Conservation (phyloP, 2,797 vertebrate genomes). For the Dermochelys coriacea region DNA sequence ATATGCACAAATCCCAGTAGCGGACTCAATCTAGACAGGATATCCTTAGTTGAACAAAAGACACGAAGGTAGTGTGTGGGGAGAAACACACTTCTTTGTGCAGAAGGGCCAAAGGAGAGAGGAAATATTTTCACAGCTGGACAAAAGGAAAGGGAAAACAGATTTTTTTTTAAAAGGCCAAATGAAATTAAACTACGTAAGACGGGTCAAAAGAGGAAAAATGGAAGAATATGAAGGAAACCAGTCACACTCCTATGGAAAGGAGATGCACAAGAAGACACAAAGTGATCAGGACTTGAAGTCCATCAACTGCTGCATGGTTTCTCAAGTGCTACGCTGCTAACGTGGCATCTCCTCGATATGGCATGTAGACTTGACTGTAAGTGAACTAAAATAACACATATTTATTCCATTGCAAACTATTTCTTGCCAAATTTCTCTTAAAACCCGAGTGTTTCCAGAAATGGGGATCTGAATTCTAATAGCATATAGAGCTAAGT, state of each 20-base stretch:
- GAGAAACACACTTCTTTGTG: neutral
- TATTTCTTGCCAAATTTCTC: neutral
- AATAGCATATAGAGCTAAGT: neutral
- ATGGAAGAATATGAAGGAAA: neutral
- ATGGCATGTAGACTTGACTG: neutral
- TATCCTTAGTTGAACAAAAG: neutral
- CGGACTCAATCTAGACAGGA: neutral
- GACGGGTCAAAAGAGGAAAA: neutral
- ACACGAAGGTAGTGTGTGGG: neutral
- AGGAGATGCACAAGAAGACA: neutral
- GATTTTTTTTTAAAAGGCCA: neutral
- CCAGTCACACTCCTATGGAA: neutral
- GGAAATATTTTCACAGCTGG: neutral
- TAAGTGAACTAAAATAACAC: neutral
- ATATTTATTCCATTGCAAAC: neutral
- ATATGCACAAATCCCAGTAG: neutral
- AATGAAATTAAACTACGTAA: neutral
- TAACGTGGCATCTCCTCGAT: neutral
- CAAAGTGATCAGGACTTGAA: neutral
- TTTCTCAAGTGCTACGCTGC: neutral
- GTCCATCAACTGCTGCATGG: neutral
- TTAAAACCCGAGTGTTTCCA: neutral
- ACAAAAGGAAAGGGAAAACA: neutral
- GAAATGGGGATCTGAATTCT: conserved; percentile 1
- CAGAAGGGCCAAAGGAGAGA: neutral